phyloP scores from a whole-genome alignment of 2,888 invertebrate genomes.

The Pherbina coryleti region DNA sequence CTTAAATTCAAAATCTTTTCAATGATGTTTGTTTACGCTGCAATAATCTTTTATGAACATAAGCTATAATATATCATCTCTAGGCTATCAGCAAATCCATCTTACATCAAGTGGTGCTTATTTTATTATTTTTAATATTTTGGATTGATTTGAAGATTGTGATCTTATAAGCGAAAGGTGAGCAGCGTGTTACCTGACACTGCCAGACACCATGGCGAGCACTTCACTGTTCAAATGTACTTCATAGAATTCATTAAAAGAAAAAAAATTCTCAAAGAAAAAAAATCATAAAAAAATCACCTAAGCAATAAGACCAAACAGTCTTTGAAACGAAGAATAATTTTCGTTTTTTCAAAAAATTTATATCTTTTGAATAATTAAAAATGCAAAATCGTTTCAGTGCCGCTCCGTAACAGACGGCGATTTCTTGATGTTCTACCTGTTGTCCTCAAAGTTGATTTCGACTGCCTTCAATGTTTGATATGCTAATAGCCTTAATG shows the following conservation, averaged over 20 bases:
- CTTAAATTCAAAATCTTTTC: too few species aligned
- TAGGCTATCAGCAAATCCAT: too few species aligned
- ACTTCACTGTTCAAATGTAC: background rate
- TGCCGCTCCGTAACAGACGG: slow-evolving; percentile 38
- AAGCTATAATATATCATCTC: too few species aligned
- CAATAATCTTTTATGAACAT: too few species aligned
- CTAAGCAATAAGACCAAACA: background rate
- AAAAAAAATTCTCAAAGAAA: background rate
- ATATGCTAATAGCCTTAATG: too few species aligned
- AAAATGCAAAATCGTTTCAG: slow-evolving; percentile 55
- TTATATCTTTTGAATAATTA: slow-evolving; percentile 50
- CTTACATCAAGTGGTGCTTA: background rate
- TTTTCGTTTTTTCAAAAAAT: background rate
- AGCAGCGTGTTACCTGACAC: slow-evolving; percentile 56
- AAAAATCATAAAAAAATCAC: slow-evolving; percentile 5
- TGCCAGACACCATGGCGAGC: slow-evolving; percentile 55
- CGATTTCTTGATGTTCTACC: background rate
- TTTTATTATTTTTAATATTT: background rate
- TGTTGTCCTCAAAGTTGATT: background rate
- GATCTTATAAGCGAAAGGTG: slow-evolving; percentile 58
- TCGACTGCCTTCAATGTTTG: background rate
- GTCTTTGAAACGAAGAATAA: background rate
- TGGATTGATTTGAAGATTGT: slow-evolving; percentile 33
- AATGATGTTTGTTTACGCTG: too few species aligned
- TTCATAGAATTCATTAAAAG: background rate